A percentile compares a stretch with the other conserved stretches of the same genome.
These are phyloP conservation scores for Herpetotheres cachinnans DNA, from an alignment of 2,113 vertebrate species.

Conservation along the genomic window DNA sequence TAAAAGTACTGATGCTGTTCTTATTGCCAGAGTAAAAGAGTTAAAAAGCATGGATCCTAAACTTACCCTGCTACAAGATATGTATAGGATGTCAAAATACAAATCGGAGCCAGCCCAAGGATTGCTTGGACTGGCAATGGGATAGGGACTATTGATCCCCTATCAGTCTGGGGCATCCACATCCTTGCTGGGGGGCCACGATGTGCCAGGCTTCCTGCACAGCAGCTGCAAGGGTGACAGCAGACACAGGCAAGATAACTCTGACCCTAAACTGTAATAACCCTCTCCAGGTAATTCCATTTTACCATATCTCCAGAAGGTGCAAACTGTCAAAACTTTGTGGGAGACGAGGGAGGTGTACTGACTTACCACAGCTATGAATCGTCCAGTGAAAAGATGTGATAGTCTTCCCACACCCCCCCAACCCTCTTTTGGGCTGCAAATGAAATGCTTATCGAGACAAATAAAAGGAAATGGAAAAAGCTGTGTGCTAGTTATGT, in stretches of 20 bases:
- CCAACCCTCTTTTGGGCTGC: neutral
- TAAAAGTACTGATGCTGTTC: neutral
- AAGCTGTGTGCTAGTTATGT: neutral
- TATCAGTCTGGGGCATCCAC: fast-evolving
- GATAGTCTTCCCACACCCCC: no score
- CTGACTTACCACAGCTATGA: neutral
- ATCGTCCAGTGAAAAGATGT: neutral
- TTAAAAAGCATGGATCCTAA: neutral
- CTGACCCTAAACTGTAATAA: neutral
- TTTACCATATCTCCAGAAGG: neutral
- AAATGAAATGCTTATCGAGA: neutral
- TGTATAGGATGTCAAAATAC: neutral
- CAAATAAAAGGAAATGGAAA: neutral
- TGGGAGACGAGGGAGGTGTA: neutral
- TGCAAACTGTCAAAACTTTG: neutral
- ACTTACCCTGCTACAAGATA: neutral
- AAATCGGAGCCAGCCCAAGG: neutral
- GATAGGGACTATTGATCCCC: neutral
- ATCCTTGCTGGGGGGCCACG: neutral
- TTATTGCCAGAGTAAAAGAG: neutral
- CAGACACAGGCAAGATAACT: neutral
- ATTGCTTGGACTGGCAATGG: neutral
- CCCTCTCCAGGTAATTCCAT: neutral
- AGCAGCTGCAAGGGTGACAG: neutral
- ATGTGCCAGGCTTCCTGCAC: neutral